phyloP scores from a whole-genome alignment of 2,113 vertebrate species.

The Zapus hudsonius region DNA sequence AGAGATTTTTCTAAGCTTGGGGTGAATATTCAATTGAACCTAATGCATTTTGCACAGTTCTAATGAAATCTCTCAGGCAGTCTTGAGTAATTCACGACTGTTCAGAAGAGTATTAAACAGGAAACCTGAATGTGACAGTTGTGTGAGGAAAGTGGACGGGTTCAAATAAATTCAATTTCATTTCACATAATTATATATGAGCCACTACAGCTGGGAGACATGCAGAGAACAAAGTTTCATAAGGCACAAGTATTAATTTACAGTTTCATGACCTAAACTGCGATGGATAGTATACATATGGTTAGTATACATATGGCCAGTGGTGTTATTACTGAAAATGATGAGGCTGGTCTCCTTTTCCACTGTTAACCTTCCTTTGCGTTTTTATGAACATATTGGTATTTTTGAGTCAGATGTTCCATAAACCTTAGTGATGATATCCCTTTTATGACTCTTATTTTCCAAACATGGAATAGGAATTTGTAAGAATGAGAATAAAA shows the following conservation, averaged over 20 bases:
- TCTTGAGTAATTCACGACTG: background rate
- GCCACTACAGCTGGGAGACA: background rate
- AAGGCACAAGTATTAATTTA: background rate
- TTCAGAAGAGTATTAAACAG: background rate
- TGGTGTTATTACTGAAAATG: background rate
- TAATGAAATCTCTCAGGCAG: conserved; percentile 7
- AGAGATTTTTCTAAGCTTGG: conserved; percentile 24
- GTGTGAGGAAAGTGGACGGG: background rate
- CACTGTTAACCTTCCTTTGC: background rate
- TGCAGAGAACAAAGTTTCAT: background rate
- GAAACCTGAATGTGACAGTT: background rate
- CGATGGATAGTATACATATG: background rate
- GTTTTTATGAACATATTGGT: background rate
- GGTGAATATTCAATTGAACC: background rate
- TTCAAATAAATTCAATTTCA: conserved; percentile 2
- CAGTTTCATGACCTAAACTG: background rate
- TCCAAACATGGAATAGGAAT: background rate
- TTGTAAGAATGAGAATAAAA: background rate
- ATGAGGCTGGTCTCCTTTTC: background rate
- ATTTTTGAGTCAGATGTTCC: background rate
- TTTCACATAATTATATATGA: background rate
- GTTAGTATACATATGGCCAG: background rate
- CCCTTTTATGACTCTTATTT: background rate
- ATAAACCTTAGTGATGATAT: background rate
- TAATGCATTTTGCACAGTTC: background rate